Conservation (phyloP, 2,797 vertebrate genomes). For the Semaprochilodus insignis region DNA sequence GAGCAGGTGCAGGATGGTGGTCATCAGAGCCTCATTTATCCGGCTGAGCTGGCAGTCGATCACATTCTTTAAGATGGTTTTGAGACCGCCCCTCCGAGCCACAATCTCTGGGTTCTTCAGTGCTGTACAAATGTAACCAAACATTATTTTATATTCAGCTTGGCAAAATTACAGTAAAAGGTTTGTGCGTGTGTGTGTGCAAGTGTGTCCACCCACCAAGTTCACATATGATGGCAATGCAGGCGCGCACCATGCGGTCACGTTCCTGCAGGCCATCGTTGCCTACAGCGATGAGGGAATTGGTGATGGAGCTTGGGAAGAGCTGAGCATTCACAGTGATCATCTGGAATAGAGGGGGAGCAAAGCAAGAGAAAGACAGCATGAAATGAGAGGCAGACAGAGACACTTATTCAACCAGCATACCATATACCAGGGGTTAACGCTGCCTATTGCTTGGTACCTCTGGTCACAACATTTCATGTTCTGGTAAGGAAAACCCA, state of each 20-base stretch:
- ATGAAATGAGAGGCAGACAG: neutral
- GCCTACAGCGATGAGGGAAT: slow-evolving; percentile 97
- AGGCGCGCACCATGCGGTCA: slow-evolving; percentile 97
- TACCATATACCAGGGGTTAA: neutral
- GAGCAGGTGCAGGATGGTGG: slow-evolving; percentile 96
- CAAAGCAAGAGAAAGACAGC: neutral
- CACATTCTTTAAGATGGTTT: slow-evolving; percentile 97
- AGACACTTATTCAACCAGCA: neutral
- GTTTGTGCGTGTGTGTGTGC: neutral
- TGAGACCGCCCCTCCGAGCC: slow-evolving; percentile 93
- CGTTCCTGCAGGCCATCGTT: slow-evolving; percentile 97
- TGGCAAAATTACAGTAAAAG: neutral
- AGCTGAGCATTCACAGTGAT: slow-evolving; percentile 98
- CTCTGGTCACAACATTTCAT: no score
- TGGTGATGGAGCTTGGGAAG: slow-evolving; percentile 95
- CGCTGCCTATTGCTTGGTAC: no score
- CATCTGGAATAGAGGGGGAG: slow-evolving; percentile 79
- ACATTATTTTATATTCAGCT: no score
- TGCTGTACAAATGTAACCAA: slow-evolving; percentile 73
- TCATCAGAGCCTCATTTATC: slow-evolving; percentile 98
- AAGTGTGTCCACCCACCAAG: slow-evolving; percentile 81
- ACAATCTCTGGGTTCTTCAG: slow-evolving; percentile 98
- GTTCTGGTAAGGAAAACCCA: no score
- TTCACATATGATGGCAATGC: slow-evolving; percentile 98
- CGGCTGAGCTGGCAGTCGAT: slow-evolving; percentile 98